phyloP scores from a whole-genome alignment of 2,888 invertebrate species.

The Actias luna region DNA sequence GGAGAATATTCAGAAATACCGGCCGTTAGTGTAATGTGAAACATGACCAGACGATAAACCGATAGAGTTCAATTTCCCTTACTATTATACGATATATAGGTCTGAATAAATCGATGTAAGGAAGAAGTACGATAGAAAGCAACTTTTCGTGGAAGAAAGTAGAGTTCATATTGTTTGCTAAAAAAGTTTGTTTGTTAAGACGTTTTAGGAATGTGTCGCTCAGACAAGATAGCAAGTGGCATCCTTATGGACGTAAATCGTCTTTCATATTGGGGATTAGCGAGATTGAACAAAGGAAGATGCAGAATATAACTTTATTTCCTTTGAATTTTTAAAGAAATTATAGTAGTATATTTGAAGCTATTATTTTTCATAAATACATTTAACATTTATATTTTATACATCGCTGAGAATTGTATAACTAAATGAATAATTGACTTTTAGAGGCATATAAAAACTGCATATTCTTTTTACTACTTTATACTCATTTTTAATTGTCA shows the following conservation, averaged over 20 bases:
- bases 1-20: slow-evolving; percentile 44
- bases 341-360: not conserved
- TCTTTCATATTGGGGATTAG: slow-evolving; percentile 60
- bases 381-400: not conserved
- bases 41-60: slow-evolving; percentile 42
- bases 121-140: slow-evolving; percentile 34
- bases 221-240: slow-evolving; percentile 38
- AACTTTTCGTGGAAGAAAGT: slow-evolving; percentile 41
- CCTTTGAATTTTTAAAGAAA: not conserved
- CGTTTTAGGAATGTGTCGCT: slow-evolving; percentile 33
- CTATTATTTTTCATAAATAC: not conserved
- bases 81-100: slow-evolving; percentile 37
- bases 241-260: slow-evolving; percentile 53
- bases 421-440: not conserved
- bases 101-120: slow-evolving; percentile 28
- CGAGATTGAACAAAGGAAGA: slow-evolving; percentile 47
- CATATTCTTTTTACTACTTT: not conserved
- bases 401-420: not conserved
- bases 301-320: not conserved
- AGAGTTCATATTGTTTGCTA: slow-evolving; percentile 50
- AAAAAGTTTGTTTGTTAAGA: slow-evolving; percentile 38
- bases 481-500: too few relatives aligned
- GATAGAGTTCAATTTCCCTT: slow-evolving; percentile 56
- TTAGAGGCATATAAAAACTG: not conserved
- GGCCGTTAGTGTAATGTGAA: slow-evolving; percentile 40